phyloP scores from a whole-genome alignment of 2,888 invertebrate genomes.

The Hyppa rectilinea region DNA sequence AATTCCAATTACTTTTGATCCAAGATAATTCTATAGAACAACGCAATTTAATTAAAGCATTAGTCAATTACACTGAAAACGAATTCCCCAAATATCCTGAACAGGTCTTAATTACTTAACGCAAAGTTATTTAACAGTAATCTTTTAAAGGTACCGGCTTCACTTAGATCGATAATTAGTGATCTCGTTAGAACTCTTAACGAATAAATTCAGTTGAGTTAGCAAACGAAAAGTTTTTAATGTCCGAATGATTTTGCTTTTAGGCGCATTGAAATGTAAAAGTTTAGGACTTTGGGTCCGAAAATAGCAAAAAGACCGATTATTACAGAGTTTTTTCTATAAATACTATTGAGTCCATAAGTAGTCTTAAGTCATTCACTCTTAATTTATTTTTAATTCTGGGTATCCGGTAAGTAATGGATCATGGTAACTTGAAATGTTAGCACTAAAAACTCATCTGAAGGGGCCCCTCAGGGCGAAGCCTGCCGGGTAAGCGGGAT shows the following conservation, averaged over 20 bases:
- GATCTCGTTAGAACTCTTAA: constrained; percentile 59
- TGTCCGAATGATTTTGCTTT: constrained; percentile 41
- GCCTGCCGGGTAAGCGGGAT: no score
- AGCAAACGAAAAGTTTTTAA: constrained; percentile 53
- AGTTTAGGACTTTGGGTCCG: neutral
- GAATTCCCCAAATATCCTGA: constrained; percentile 66
- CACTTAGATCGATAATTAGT: constrained; percentile 64
- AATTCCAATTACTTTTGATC: constrained; percentile 61
- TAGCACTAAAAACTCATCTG: no score
- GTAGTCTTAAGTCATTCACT: neutral
- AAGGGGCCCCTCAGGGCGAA: no score
- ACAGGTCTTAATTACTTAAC: constrained; percentile 67
- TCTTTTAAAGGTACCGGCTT: constrained; percentile 62
- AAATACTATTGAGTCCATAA: neutral
- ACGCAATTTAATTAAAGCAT: constrained; percentile 67
- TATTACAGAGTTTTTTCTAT: neutral
- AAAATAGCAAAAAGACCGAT: constrained; percentile 11
- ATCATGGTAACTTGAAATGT: no score
- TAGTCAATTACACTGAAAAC: constrained; percentile 66
- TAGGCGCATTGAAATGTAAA: constrained; percentile 38
- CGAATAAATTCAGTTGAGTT: constrained; percentile 50
- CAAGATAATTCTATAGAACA: constrained; percentile 60
- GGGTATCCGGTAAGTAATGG: no score
- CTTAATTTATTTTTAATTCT: no score
- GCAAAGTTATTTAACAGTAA: constrained; percentile 67